A percentile compares a stretch with the other conserved stretches of the same genome.
phyloP scores from a whole-genome alignment of 1,140 invertebrate species.

The Pemphigus obesinymphae region DNA sequence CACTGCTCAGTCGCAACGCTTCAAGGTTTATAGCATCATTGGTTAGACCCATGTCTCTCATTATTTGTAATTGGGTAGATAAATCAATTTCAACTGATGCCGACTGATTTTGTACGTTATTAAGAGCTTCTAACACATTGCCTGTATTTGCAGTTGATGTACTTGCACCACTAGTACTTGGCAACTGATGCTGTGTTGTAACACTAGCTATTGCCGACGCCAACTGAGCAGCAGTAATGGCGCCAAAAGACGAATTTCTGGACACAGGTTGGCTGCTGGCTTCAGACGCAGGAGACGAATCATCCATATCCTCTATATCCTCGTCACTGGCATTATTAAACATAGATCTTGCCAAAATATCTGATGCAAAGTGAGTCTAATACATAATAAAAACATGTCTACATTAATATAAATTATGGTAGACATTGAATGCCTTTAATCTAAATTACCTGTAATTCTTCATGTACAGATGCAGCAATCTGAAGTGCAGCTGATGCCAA shows the following conservation, averaged over 20 bases:
- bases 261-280: background rate
- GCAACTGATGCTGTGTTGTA: background rate
- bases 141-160: slow-evolving; percentile 37
- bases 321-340: background rate
- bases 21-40: slow-evolving; percentile 80
- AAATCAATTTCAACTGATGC: slow-evolving; percentile 17
- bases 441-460: slow-evolving; percentile 50
- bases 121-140: slow-evolving; percentile 2
- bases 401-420: background rate
- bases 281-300: background rate
- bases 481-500: slow-evolving; percentile 55
- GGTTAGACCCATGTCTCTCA: slow-evolving; percentile 81
- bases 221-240: slow-evolving; percentile 12
- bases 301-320: slow-evolving; percentile 5
- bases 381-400: background rate
- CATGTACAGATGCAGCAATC: slow-evolving; percentile 55
- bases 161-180: slow-evolving; percentile 16
- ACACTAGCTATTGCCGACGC: slow-evolving; percentile 19
- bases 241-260: background rate
- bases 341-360: background rate
- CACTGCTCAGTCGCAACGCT: slow-evolving; percentile 74
- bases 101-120: background rate
- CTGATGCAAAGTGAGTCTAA: background rate
- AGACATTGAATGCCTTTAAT: background rate
- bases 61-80: slow-evolving; percentile 68